Conservation (phyloP, 2,888 invertebrate genomes). For the Ophion ellenae region DNA sequence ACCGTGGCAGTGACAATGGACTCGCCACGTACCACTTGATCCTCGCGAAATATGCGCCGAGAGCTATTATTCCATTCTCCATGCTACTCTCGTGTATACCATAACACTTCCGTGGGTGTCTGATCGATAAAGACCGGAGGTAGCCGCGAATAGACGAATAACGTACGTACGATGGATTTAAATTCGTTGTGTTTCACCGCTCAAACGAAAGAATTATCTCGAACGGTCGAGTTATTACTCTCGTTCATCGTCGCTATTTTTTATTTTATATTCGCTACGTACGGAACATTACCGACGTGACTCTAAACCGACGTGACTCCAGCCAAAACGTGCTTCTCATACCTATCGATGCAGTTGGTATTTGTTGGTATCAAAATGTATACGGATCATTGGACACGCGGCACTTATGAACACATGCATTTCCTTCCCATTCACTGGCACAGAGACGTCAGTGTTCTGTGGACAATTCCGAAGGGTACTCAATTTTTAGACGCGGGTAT, state of each 20-base stretch:
- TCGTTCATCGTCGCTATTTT: neutral
- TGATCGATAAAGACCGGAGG: constrained; percentile 7
- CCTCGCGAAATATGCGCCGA: neutral
- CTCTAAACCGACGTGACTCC: neutral
- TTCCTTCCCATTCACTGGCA: neutral
- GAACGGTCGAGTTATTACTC: constrained; percentile 5
- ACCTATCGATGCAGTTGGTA: too few species aligned
- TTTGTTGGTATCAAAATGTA: too few species aligned
- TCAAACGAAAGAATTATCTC: constrained; percentile 54
- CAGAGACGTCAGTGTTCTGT: too few species aligned
- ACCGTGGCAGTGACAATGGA: constrained; percentile 53
- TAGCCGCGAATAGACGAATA: neutral
- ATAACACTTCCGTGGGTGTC: neutral
- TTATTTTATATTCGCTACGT: neutral
- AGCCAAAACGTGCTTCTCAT: neutral
- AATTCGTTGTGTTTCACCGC: constrained; percentile 23
- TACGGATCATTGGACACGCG: too few species aligned
- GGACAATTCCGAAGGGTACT: too few species aligned
- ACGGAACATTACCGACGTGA: neutral
- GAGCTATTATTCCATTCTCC: constrained; percentile 17
- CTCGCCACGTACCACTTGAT: neutral
- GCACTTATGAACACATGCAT: neutral
- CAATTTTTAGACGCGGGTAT: neutral
- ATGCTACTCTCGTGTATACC: neutral
- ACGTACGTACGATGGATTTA: neutral